Conservation (phyloP, 37 sponge, comb jelly and placozoan genomes). For the Corticium candelabrum region DNA sequence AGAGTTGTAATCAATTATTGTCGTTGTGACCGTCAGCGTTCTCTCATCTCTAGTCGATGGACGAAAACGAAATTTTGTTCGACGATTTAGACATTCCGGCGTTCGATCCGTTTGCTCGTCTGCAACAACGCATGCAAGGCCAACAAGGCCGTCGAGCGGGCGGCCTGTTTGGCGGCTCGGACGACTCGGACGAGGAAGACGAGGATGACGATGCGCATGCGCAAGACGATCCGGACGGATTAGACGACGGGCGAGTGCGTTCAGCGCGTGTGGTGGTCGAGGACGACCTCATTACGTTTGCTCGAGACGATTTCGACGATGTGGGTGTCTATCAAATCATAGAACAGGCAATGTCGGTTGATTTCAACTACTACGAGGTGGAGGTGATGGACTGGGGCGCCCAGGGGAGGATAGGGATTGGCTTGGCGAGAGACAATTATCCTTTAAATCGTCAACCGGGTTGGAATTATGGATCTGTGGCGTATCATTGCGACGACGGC, state of each 20-base stretch:
- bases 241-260: slow-evolving; percentile 5
- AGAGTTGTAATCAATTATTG: too few relatives aligned
- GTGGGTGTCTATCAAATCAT: not conserved
- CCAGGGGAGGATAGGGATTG: slow-evolving; percentile 46
- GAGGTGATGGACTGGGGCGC: slow-evolving; percentile 45
- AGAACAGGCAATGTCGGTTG: slow-evolving; percentile 42
- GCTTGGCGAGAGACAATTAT: slow-evolving; percentile 37
- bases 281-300: not conserved
- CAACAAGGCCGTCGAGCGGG: slow-evolving; percentile 29
- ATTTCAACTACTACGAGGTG: slow-evolving; percentile 65
- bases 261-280: not conserved
- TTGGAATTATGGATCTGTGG: slow-evolving; percentile 36
- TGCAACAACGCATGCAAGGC: slow-evolving; percentile 30
- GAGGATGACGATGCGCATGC: slow-evolving; percentile 13
- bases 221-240: slow-evolving; percentile 29
- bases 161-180: not conserved
- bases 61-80: too few relatives aligned
- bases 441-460: slow-evolving; percentile 47
- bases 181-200: slow-evolving; percentile 1
- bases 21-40: too few relatives aligned
- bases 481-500: slow-evolving; percentile 40
- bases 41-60: too few relatives aligned
- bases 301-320: not conserved
- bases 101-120: too few relatives aligned
- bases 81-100: too few relatives aligned